Evolutionary conservation across 2,888 invertebrate genomes (phyloP).

Genomic region (Sicus ferrugineus): DNA sequence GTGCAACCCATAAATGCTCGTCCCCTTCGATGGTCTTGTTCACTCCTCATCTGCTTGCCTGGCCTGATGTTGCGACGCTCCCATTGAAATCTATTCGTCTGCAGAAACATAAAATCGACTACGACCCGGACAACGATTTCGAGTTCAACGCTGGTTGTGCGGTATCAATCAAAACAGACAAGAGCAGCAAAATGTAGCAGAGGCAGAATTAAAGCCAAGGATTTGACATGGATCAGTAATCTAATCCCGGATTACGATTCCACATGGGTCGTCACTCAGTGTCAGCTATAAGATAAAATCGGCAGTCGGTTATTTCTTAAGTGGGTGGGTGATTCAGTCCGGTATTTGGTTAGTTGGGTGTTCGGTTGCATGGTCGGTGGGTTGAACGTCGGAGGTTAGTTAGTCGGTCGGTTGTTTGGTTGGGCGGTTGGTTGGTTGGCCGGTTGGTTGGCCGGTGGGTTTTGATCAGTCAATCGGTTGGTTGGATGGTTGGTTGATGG

Average conservation of each 20-base stretch:
- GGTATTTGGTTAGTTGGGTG: constrained; percentile 7
- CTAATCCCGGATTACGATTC: constrained; percentile 65
- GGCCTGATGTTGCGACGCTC: constrained; percentile 50
- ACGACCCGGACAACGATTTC: constrained; percentile 21
- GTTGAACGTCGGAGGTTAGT: not conserved
- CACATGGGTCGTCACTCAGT: constrained; percentile 51
- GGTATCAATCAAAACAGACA: constrained; percentile 56
- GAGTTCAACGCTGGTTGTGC: constrained; percentile 31
- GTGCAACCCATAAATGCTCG: not conserved
- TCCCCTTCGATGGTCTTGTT: not conserved
- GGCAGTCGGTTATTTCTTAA: not conserved
- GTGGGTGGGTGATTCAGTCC: not conserved
- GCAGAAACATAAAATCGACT: constrained; percentile 39
- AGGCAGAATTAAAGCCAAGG: constrained; percentile 58
- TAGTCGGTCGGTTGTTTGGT: constrained; percentile 17
- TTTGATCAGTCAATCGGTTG: not conserved
- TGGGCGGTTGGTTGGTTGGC: not conserved
- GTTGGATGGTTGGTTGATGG: not conserved
- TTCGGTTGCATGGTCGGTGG: not conserved
- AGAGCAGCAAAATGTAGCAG: constrained; percentile 41
- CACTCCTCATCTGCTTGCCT: not conserved
- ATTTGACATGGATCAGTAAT: constrained; percentile 66
- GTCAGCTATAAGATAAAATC: not conserved
- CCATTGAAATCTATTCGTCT: constrained; percentile 49
- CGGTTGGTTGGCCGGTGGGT: constrained; percentile 7